Conservation (phyloP, 2,797 vertebrate species). For the Alectoris magna region DNA sequence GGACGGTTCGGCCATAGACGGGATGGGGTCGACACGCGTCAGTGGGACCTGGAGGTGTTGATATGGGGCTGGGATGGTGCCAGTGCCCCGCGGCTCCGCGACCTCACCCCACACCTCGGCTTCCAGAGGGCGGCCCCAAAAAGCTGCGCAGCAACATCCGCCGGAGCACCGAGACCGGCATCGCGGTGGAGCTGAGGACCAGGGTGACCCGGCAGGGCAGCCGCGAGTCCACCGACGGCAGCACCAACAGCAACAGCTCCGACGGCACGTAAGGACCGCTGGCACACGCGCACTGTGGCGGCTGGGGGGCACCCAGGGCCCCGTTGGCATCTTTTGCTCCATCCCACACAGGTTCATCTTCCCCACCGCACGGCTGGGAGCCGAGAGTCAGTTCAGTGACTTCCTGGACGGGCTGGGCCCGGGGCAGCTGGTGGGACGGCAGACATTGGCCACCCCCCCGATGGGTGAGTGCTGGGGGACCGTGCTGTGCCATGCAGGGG, state of each 20-base stretch:
- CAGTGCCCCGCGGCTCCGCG: background rate
- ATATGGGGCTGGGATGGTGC: background rate
- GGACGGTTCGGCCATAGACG: background rate
- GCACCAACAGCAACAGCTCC: conserved; percentile 98
- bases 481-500: background rate
- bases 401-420: conserved; percentile 97
- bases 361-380: conserved; percentile 88
- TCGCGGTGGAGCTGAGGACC: conserved; percentile 97
- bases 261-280: conserved; percentile 90
- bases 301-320: background rate
- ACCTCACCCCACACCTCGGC: rapidly evolving
- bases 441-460: conserved; percentile 93
- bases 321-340: background rate
- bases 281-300: rapidly evolving
- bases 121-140: conserved; percentile 91
- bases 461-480: conserved; percentile 88
- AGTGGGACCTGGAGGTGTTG: background rate
- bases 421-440: conserved; percentile 95
- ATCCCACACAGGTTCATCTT: conserved; percentile 63
- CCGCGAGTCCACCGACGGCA: conserved; percentile 95
- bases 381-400: conserved; percentile 97
- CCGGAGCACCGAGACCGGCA: conserved; percentile 96
- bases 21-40: rapidly evolving
- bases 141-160: conserved; percentile 97
- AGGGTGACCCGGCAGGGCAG: conserved; percentile 95